These are phyloP conservation scores for Propsilocerus akamusi DNA, from an alignment of 1,140 invertebrate genomes.

Conservation along the genomic window DNA sequence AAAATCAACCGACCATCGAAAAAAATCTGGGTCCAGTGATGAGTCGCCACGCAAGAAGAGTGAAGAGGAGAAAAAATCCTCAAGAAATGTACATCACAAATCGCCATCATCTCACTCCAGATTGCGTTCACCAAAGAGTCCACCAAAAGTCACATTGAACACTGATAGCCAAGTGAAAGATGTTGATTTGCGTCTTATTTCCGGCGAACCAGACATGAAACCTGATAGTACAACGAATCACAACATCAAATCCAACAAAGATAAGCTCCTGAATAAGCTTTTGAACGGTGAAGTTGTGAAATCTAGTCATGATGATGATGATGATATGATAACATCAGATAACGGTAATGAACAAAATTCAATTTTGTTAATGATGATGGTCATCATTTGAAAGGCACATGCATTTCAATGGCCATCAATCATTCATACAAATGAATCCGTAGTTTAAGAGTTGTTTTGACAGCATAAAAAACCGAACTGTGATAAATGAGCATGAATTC, in stretches of 20 bases:
- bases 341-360: not conserved
- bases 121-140: not conserved
- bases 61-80: not conserved
- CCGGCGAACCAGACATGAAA: not conserved
- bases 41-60: not conserved
- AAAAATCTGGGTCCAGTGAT: not conserved
- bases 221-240: not conserved
- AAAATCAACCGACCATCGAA: not conserved
- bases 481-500: too few species aligned
- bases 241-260: not conserved
- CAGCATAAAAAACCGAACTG: too few species aligned
- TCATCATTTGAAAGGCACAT: too few species aligned
- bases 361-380: not conserved
- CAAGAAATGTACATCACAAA: not conserved
- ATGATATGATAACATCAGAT: not conserved
- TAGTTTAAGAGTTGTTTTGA: too few species aligned
- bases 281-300: not conserved
- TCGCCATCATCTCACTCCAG: not conserved
- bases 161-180: not conserved
- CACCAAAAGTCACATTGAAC: not conserved
- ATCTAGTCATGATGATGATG: not conserved
- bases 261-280: not conserved
- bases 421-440: too few species aligned
- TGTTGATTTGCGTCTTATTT: not conserved
- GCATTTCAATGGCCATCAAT: too few species aligned